Evolutionary conservation across 2,113 vertebrate species (phyloP).

Genomic region (Apteryx mantelli): DNA sequence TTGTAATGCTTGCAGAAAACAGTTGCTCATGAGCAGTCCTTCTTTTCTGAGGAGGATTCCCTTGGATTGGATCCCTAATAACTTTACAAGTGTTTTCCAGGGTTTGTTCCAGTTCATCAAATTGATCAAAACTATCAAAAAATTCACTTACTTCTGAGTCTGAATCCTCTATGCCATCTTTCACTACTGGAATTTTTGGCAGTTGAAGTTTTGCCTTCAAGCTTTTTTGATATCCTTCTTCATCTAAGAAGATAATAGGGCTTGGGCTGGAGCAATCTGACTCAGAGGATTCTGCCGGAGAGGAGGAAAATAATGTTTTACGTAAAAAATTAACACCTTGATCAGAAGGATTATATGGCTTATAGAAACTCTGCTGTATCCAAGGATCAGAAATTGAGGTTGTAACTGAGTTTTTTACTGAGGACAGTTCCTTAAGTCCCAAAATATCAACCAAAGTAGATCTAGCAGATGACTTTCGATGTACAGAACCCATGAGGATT

Average conservation of each 20-base stretch:
- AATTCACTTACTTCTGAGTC: conserved; percentile 99
- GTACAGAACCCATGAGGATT: conserved; percentile 77
- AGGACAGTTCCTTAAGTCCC: conserved; percentile 75
- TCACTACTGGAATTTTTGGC: conserved; percentile 92
- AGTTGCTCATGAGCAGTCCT: conserved; percentile 70
- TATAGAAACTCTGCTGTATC: conserved; percentile 86
- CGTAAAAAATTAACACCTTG: conserved; percentile 56
- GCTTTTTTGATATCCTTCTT: conserved; percentile 97
- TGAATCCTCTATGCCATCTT: conserved; percentile 94
- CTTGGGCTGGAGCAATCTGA: conserved; percentile 97
- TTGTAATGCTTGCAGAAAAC: conserved; percentile 77
- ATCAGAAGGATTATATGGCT: conserved; percentile 76
- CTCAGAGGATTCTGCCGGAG: conserved; percentile 91
- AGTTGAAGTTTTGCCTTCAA: conserved; percentile 93
- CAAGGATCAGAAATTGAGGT: conserved; percentile 81
- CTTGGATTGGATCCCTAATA: conserved; percentile 62
- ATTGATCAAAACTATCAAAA: conserved; percentile 98
- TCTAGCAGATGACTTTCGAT: conserved; percentile 75
- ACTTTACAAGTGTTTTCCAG: conserved; percentile 74
- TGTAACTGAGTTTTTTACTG: conserved; percentile 82
- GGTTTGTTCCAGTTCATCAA: conserved; percentile 91
- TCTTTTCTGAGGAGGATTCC: conserved; percentile 76
- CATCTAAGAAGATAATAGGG: conserved; percentile 97
- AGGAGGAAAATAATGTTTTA: conserved; percentile 76
- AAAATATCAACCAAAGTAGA: conserved; percentile 70